A percentile compares a stretch with the other conserved stretches of the same genome.
phyloP scores from a whole-genome alignment of 2,113 vertebrate species.

The Dipodomys spectabilis region DNA sequence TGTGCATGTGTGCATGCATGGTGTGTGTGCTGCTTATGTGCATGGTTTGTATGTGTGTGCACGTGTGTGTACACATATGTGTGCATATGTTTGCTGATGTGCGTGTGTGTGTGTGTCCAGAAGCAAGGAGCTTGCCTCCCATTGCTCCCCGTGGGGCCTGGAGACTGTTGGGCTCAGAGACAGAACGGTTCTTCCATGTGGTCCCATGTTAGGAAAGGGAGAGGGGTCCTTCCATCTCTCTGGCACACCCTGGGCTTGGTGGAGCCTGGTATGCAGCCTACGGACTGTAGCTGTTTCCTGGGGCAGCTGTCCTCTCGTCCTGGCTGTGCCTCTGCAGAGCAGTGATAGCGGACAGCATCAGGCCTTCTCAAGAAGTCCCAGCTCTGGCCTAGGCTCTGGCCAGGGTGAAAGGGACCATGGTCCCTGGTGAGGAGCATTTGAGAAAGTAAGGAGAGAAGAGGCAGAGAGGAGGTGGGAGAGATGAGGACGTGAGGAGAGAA shows the following conservation, averaged over 20 bases:
- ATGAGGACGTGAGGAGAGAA: too few species aligned
- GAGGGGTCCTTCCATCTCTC: slow-evolving; percentile 7
- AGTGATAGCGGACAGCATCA: slow-evolving; percentile 83
- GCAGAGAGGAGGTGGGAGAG: too few species aligned
- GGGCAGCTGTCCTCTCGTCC: slow-evolving; percentile 77
- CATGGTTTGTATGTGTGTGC: too few species aligned
- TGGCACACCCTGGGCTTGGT: slow-evolving; percentile 73
- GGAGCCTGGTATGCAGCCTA: slow-evolving; percentile 73
- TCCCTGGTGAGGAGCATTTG: too few species aligned
- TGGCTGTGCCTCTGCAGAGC: slow-evolving; percentile 72
- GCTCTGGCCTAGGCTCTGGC: slow-evolving; percentile 64
- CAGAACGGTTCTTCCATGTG: neutral
- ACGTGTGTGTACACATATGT: too few species aligned
- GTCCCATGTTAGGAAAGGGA: neutral
- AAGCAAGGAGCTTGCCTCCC: neutral
- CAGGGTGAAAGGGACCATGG: neutral
- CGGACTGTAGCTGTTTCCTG: slow-evolving; percentile 68
- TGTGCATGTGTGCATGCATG: too few species aligned
- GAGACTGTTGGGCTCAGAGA: slow-evolving; percentile 23
- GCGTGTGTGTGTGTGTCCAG: too few species aligned
- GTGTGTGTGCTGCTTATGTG: too few species aligned
- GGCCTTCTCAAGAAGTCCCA: slow-evolving; percentile 84
- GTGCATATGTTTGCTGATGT: too few species aligned
- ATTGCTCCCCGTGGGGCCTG: neutral
- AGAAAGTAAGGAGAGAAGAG: too few species aligned